Conservation (phyloP, 2,888 invertebrate genomes). For the Hydrotaea cyrtoneurina region DNA sequence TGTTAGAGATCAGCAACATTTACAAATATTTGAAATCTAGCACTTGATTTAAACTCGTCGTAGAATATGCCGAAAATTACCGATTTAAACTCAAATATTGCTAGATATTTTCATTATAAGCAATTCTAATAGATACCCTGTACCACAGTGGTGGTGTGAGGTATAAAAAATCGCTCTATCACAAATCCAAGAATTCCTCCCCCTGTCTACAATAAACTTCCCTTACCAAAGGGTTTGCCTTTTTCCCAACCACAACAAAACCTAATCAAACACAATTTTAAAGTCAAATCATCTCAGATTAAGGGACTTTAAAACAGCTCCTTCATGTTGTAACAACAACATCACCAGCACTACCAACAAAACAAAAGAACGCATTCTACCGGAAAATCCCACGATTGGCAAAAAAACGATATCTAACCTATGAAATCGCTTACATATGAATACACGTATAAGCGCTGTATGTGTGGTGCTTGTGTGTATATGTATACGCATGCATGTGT, state of each 20-base stretch:
- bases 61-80: no score
- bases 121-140: no score
- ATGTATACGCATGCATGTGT: not conserved
- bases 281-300: conserved; percentile 26
- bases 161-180: no score
- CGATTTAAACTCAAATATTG: no score
- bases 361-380: not conserved
- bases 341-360: not conserved
- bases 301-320: conserved; percentile 25
- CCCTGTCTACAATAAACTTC: no score
- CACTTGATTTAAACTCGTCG: no score
- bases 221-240: no score
- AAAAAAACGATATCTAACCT: conserved; percentile 6
- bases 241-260: not conserved
- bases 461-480: not conserved
- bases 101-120: no score
- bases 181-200: no score
- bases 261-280: conserved; percentile 12
- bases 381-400: conserved; percentile 43
- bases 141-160: no score
- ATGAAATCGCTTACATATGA: not conserved
- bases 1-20: no score
- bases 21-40: no score
- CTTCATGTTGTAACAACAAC: not conserved
- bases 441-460: conserved; percentile 7